Base-by-base conservation (phyloP, 2,888 invertebrate genomes). In the Archaeoteleia sp. region DNA sequence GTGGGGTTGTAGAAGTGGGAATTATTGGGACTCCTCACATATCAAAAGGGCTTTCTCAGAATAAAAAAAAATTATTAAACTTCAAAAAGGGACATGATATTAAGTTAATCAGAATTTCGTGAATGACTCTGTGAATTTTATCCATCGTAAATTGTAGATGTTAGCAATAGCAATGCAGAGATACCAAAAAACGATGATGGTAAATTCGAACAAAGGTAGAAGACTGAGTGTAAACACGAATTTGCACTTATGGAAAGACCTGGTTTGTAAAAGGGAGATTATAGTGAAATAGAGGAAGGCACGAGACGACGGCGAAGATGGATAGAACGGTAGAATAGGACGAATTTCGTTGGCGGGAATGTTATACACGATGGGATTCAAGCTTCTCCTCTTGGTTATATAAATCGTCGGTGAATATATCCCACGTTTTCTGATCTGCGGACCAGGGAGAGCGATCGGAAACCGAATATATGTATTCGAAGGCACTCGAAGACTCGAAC, bases 201-300 rank as follows among this genome's bases (percentile, higher is more conserved):
- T 53, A 42, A 67, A 70, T 66, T 58, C 62, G 29, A 51, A 58
- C 37, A 54, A 55, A 62, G 62, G 71, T 58, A 58, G 62, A 55
- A 58, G 48, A 51, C 63, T 54, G 69, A 73, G 69, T 77, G 77
- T 78, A 77, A 78, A 78, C 78, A 78, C 71, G 79, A 74, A 67
- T 76, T 72, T 74, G 76, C 77, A 78, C 78, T 78, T 74, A 76
- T 68, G 69, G 72, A 51, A 54, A 60, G 60, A 46, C 48, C 40
- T 48, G 42, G 71, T 54, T 60, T 68, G 70, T 62, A 67, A 68
- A 65, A 65, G 68, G 60, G 49, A 67, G 65, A 69, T 68, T 66
- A 69, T 68, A 70, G 69, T 46, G 62, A 55, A 48, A 63, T 55
- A 55, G 45, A 55, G 42, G 62, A 37, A 60, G 61, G 62, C 57